Base-by-base conservation (phyloP, 1,140 invertebrate species). In the Lithobius niger region DNA sequence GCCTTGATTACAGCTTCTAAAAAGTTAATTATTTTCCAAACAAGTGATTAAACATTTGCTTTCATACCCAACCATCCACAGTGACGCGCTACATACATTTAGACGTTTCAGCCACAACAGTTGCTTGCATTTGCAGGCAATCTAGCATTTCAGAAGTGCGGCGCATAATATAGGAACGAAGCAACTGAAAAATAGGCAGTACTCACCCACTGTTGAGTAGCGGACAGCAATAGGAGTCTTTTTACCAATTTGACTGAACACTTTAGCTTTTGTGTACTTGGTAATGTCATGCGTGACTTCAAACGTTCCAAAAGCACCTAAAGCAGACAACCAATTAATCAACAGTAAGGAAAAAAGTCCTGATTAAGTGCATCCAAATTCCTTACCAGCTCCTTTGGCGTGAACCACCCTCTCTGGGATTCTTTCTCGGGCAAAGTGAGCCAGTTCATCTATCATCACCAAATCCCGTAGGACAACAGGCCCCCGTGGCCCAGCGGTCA, bases 351-450 rank as follows among this genome's bases (percentile, higher is more conserved):
- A 36, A 36, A 10, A 36, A 10, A 6, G n/a, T 36, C n/a, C n/a
- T 36, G 31, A 36, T n/a, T n/a, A n/a, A n/a, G n/a, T n/a, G 18
- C 18, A 43, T 43, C 40, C 1, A 15, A 31, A 27, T 3, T 28
- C 59, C 62, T 60, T 65, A 82, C 83, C 93, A 53, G 86, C 89
- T 63, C 94, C 95, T 73, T 97, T 97, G 0, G 94, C 95, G 71
- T 98, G 94, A 0, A 97, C 95, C 0, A 97, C 94, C 66, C 95
- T 78, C 70, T 98, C 95, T 0, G 95, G 94, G 63, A 98, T 97
- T 52, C 96, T 77, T 69, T 99, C 94, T 18, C 88, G 71, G 60
- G 84, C 80, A 61, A 97, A 92, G 68, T 93, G 88, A 0, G 87
- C 81, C 62, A 95, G 76, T 66, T 95, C 87, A 66, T 97, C 92